A percentile compares a stretch with the other conserved stretches of the same genome.
These are phyloP conservation scores for Oscheius onirici DNA, from an alignment of 2,888 invertebrate species.

Conservation along the genomic window DNA sequence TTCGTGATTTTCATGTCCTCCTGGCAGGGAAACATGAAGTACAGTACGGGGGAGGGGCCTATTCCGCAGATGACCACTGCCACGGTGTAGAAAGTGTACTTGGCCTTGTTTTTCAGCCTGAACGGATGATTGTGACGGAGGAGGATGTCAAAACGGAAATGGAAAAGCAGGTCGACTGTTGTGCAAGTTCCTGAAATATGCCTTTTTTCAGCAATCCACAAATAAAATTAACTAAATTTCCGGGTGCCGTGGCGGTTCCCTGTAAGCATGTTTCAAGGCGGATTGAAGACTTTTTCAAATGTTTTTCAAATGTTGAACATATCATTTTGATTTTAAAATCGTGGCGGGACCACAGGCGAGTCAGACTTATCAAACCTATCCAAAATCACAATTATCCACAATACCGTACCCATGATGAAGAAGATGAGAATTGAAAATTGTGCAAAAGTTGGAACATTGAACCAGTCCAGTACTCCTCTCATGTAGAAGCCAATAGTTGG, in stretches of 20 bases:
- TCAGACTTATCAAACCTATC: no score
- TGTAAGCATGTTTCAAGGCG: no score
- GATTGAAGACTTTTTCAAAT: no score
- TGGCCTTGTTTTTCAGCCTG: background rate
- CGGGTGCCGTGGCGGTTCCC: no score
- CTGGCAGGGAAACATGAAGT: background rate
- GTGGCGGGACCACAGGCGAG: no score
- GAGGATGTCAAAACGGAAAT: constrained; percentile 7
- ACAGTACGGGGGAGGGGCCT: background rate
- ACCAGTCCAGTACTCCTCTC: background rate
- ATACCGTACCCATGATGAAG: constrained; percentile 12
- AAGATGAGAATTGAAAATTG: constrained; percentile 10
- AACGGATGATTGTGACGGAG: background rate
- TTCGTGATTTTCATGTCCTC: background rate
- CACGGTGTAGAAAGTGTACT: background rate
- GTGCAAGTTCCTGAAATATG: background rate
- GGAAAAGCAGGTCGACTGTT: constrained; percentile 6
- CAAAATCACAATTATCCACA: no score
- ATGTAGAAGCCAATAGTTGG: constrained; percentile 18
- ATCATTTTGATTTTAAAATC: no score
- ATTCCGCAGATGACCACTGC: background rate
- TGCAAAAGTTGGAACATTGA: background rate
- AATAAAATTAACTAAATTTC: no score
- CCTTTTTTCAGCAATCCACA: background rate
- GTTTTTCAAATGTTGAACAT: no score